Evolutionary conservation across 2,113 vertebrate species (phyloP).

Genomic region (Salvelinus namaycush): DNA sequence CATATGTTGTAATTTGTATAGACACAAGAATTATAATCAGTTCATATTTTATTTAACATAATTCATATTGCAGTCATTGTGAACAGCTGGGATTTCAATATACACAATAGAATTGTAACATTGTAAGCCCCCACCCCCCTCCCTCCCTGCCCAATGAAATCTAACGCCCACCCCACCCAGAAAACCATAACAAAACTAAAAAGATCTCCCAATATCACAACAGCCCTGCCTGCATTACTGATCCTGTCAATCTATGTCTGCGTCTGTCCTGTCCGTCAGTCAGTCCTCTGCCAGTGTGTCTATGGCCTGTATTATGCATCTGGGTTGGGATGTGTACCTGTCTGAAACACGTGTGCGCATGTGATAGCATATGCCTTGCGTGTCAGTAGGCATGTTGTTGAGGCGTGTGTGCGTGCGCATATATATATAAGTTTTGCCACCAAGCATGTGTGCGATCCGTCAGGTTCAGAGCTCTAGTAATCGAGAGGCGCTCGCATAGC

Average conservation of each 20-base stretch:
- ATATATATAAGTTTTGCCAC: conserved; percentile 1
- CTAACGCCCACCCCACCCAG: conserved; percentile 16
- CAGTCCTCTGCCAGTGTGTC: conserved; percentile 9
- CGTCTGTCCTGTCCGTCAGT: conserved; percentile 10
- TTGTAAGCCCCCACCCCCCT: conserved; percentile 52
- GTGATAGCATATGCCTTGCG: neutral
- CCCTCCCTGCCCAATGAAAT: conserved; percentile 21
- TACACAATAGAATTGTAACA: conserved; percentile 73
- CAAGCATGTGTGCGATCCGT: neutral
- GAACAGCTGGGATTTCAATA: conserved; percentile 77
- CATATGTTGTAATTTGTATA: neutral
- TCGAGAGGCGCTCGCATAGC: conserved; percentile 4
- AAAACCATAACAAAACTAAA: conserved; percentile 43
- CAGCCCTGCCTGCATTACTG: conserved; percentile 33
- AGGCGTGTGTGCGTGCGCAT: conserved; percentile 9
- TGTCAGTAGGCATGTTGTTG: neutral
- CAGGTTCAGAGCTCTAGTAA: neutral
- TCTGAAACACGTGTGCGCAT: conserved; percentile 8
- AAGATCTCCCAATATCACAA: conserved; percentile 30
- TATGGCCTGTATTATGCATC: conserved; percentile 15
- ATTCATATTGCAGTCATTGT: conserved; percentile 79
- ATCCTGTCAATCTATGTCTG: conserved; percentile 7
- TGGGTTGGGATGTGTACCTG: conserved; percentile 1
- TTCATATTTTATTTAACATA: conserved; percentile 80
- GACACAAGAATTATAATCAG: conserved; percentile 53